Evolutionary conservation across 2,797 vertebrate genomes (phyloP).

Genomic region (Onychomys torridus): DNA sequence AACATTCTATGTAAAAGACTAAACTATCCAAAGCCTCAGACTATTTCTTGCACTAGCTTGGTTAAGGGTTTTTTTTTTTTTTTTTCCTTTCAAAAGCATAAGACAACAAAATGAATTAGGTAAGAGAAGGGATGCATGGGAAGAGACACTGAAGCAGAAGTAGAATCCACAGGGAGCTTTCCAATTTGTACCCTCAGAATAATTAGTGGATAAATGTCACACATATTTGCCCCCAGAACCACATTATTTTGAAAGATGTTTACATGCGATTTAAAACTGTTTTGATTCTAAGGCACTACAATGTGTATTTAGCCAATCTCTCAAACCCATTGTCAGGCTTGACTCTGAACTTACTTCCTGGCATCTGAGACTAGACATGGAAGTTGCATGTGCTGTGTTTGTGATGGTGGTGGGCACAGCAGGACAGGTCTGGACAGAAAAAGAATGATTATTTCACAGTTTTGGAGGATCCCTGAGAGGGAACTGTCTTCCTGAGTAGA

Average conservation of each 20-base stretch:
- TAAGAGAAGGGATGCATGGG: not conserved
- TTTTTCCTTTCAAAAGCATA: conserved; percentile 23
- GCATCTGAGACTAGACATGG: conserved; percentile 57
- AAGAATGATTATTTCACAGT: conserved; percentile 50
- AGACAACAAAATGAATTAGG: conserved; percentile 17
- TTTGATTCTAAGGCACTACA: conserved; percentile 29
- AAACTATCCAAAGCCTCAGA: not conserved
- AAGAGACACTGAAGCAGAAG: not conserved
- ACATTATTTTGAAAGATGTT: conserved; percentile 62
- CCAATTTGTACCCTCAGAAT: not conserved
- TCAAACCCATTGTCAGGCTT: conserved; percentile 60
- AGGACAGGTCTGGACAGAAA: conserved; percentile 60
- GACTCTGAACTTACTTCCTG: conserved; percentile 61
- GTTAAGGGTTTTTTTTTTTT: conserved; percentile 50
- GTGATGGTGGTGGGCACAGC: conserved; percentile 15
- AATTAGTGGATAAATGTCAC: conserved; percentile 17
- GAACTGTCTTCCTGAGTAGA: conserved; percentile 41
- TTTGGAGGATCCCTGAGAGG: conserved; percentile 50
- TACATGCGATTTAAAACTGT: conserved; percentile 39
- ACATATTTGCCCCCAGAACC: not conserved
- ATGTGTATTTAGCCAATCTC: conserved; percentile 41
- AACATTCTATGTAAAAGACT: not conserved
- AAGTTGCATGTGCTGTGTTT: conserved; percentile 44
- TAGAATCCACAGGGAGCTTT: not conserved
- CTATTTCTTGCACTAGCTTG: conserved; percentile 13